Conservation (phyloP, 2,888 invertebrate genomes). For the Tigriopus californicus region DNA sequence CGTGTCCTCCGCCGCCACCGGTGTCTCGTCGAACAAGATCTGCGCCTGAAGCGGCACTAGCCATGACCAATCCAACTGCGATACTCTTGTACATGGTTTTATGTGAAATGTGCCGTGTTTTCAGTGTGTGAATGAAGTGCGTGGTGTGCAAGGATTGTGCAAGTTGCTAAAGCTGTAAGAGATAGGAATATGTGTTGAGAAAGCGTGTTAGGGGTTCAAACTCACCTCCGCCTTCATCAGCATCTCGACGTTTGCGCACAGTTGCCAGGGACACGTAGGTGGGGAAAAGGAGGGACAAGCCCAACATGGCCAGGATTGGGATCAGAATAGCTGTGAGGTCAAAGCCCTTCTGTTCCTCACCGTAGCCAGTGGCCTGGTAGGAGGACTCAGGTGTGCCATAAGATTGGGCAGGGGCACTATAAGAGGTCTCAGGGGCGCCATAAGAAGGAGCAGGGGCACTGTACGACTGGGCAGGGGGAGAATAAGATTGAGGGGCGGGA, state of each 20-base stretch:
- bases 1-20: background rate
- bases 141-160: background rate
- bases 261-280: conserved; percentile 6
- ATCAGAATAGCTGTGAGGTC: conserved; percentile 10
- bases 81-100: background rate
- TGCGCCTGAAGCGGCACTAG: background rate
- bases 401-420: conserved; percentile 1
- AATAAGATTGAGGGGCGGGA: conserved; percentile 18
- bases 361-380: conserved; percentile 8
- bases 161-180: background rate
- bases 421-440: conserved; percentile 6
- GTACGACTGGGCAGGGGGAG: conserved; percentile 13
- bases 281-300: conserved; percentile 10
- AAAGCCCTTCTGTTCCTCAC: conserved; percentile 2
- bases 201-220: background rate
- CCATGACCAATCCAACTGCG: background rate
- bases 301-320: conserved; percentile 8
- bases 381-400: conserved; percentile 2
- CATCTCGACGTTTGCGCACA: conserved; percentile 11
- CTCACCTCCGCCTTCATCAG: conserved; percentile 7
- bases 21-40: background rate
- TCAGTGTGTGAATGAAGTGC: too few relatives aligned
- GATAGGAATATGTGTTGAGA: background rate
- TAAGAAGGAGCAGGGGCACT: conserved; percentile 14
- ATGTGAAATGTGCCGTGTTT: too few relatives aligned